Conservation (phyloP, 2,113 vertebrate genomes). For the Empidonax alnorum region DNA sequence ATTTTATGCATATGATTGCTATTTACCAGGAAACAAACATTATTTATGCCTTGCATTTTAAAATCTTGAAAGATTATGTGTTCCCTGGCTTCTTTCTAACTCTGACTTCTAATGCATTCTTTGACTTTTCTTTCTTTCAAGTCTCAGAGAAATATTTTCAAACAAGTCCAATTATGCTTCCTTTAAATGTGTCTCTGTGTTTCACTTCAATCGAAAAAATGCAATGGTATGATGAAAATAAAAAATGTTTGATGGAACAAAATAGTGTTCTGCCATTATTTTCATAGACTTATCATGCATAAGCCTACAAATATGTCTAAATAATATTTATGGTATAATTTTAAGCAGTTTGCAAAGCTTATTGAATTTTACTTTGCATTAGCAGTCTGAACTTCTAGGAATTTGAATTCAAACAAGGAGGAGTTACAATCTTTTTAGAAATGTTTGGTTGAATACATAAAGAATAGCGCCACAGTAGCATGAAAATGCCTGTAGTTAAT, state of each 20-base stretch:
- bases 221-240: conserved; percentile 7
- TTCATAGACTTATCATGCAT: neutral
- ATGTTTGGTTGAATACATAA: neutral
- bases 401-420: neutral
- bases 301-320: conserved; percentile 29
- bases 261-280: conserved; percentile 50
- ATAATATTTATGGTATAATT: conserved; percentile 60
- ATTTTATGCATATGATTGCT: conserved; percentile 60
- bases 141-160: conserved; percentile 37
- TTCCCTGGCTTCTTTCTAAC: conserved; percentile 23
- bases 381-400: conserved; percentile 11
- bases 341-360: neutral
- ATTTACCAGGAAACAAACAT: conserved; percentile 59
- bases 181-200: neutral
- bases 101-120: conserved; percentile 29
- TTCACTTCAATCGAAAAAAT: conserved; percentile 24
- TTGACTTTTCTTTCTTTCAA: conserved; percentile 30
- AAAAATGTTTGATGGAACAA: conserved; percentile 28
- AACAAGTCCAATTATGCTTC: conserved; percentile 7
- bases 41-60: conserved; percentile 54
- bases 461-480: neutral
- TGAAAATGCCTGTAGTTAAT: neutral
- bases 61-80: conserved; percentile 24
- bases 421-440: neutral
- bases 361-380: neutral